A percentile compares a stretch with the other conserved stretches of the same genome.
Evolutionary conservation across 2,113 vertebrate genomes (phyloP).

Genomic region (Polypterus bichir): DNA sequence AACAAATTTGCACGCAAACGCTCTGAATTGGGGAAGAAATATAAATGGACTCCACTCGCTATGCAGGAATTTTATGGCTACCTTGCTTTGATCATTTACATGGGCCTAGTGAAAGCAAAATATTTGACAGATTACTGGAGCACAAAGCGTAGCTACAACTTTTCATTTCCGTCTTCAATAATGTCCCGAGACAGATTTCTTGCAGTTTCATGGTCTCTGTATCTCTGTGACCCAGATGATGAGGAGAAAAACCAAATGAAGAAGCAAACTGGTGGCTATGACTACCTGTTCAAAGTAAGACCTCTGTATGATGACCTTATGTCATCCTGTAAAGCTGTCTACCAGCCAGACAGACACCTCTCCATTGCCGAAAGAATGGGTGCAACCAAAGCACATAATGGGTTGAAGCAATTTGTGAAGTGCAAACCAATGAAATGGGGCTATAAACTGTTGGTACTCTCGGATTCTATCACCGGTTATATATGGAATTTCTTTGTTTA

Average conservation of each 20-base stretch:
- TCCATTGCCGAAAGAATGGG: constrained; percentile 10
- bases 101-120: background rate
- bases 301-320: constrained; percentile 1
- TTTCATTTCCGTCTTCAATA: background rate
- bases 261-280: constrained; percentile 8
- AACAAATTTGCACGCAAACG: constrained; percentile 3
- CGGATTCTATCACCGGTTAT: constrained; percentile 18
- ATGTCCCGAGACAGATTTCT: constrained; percentile 2
- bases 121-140: constrained; percentile 7
- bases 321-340: constrained; percentile 3
- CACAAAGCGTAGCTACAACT: background rate
- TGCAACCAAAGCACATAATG: constrained; percentile 1
- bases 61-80: background rate
- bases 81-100: background rate
- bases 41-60: background rate
- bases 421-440: constrained; percentile 6
- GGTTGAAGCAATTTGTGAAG: constrained; percentile 10
- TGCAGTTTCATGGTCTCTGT: constrained; percentile 1
- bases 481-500: constrained; percentile 10
- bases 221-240: background rate
- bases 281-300: constrained; percentile 4
- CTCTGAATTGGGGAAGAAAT: background rate
- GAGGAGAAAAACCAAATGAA: background rate
- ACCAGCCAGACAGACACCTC: constrained; percentile 7
- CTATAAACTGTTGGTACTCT: constrained; percentile 16